Evolutionary conservation across 1,140 invertebrate species (phyloP), one percentile per base, ranked within the genome.

Genomic region (Phymastichus coffea): DNA sequence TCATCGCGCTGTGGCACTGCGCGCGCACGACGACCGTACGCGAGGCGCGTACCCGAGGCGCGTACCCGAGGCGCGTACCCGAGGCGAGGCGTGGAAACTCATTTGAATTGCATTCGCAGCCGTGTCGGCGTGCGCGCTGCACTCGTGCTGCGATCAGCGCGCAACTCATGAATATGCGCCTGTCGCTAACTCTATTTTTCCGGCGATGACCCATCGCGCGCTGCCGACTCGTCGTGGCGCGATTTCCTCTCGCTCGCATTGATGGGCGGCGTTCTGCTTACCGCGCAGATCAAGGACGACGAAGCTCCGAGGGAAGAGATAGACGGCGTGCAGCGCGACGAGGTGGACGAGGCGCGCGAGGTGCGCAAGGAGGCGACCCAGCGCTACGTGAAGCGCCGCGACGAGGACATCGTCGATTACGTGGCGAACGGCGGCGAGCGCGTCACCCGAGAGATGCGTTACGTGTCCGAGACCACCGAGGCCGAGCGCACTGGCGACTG

Each of bases 331-430:
- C 41, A 78, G 67, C 19, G 76, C 74, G 41, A 71, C 69, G 64
- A 74, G 80, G 68, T 57, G 71, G 66, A 76, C 78, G 63, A 80
- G 69, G 72, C 60, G 15, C 70, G 65, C 28, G 82, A 79, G 72
- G 81, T 70, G 60, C 80, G 70, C 56, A 82, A 82, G 62, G 83
- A 87, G 62, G 83, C 80, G 26, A 80, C 79, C 0, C 82, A 87
- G 43, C 80, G 78, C 66, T 82, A 73, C 57, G 23, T 70, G 0
- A 77, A 76, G 57, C 70, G 65, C 52, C 63, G 76, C 49, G 86
- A 90, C 65, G 88, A 91, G 72, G 85, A 88, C 67, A 82, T 88
- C 63, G 88, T 91, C 20, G 89, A 91, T 67, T 87, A 90, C 72
- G 79, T 91, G 67, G 17, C 33, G 17, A 86, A 87, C 61, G 86